Percentiles rank a stretch among this genome's conserved stretches.
These are phyloP conservation scores for Lytechinus variegatus DNA, from an alignment of 35 echinoderm and acorn worm genomes.

Conservation along the genomic window DNA sequence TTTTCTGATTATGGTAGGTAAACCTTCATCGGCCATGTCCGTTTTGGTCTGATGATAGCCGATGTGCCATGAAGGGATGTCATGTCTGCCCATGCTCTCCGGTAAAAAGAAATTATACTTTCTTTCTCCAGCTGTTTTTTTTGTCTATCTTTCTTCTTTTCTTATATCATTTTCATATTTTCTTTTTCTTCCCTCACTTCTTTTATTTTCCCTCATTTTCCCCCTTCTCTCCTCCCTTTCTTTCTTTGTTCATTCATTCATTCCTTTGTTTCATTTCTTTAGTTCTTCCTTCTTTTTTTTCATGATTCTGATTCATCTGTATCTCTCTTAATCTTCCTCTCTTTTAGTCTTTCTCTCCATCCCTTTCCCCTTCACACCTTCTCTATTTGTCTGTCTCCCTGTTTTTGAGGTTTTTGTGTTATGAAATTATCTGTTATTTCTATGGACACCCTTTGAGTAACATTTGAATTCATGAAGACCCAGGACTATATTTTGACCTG, in stretches of 20 bases:
- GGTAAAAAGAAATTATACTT: constrained; percentile 49
- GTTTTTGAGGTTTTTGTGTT: too few species aligned
- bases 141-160: background rate
- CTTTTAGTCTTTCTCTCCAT: background rate
- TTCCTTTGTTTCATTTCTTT: too few species aligned
- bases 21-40: constrained; percentile 86
- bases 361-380: too few species aligned
- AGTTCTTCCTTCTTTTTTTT: too few species aligned
- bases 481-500: too few species aligned
- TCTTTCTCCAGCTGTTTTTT: background rate
- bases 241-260: too few species aligned
- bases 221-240: too few species aligned
- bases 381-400: too few species aligned
- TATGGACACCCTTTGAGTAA: too few species aligned
- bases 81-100: constrained; percentile 85
- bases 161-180: background rate
- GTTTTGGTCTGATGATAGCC: constrained; percentile 89
- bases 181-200: background rate
- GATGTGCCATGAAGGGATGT: constrained; percentile 81
- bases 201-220: background rate
- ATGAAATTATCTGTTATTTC: too few species aligned
- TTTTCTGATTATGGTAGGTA: constrained; percentile 53
- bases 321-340: background rate
- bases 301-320: too few species aligned
- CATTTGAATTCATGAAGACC: too few species aligned